Conservation (phyloP, 92 coral and sea anemone genomes). For the Siderastrea radians region DNA sequence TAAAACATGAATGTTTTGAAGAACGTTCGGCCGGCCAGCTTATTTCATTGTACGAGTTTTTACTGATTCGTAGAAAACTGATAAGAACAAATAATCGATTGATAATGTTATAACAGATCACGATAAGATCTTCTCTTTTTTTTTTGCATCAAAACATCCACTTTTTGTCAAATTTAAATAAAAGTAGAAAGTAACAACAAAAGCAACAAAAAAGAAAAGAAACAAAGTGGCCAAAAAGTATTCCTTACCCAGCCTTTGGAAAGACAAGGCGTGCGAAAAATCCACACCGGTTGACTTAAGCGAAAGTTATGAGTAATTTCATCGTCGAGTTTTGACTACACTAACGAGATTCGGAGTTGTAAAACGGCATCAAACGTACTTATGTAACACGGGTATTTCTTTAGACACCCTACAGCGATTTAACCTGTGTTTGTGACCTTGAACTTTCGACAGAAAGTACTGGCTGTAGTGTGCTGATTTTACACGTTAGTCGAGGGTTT, state of each 20-base stretch:
- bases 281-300: background rate
- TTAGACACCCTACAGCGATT: constrained; percentile 8
- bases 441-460: background rate
- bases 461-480: background rate
- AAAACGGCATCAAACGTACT: constrained; percentile 10
- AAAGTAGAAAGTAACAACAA: no score
- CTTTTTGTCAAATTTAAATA: no score
- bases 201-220: no score
- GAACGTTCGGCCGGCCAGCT: background rate
- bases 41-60: background rate
- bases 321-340: background rate
- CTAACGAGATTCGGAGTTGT: background rate
- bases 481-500: background rate
- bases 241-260: background rate
- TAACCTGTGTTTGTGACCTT: constrained; percentile 7
- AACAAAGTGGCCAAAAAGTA: background rate
- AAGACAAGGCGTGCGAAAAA: background rate
- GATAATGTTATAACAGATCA: background rate
- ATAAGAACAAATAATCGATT: background rate
- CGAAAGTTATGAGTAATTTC: background rate
- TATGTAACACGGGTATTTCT: background rate
- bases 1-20: background rate
- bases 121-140: background rate
- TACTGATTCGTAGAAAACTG: no score
- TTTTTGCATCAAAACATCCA: no score